Conservation (phyloP, 2,113 vertebrate genomes). For the Ammodytes marinus region DNA sequence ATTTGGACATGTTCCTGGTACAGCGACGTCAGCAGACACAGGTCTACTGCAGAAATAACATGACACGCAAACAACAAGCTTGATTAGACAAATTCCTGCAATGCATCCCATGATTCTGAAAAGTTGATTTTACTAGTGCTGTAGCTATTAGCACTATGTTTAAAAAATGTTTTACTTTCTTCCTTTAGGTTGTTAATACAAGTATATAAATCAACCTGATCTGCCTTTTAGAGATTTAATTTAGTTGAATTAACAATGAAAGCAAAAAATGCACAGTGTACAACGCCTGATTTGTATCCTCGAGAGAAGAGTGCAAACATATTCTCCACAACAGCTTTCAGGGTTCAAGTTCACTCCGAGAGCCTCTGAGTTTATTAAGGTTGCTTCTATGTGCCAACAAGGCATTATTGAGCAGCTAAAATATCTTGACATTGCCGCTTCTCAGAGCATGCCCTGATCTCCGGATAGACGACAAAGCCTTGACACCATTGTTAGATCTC, state of each 20-base stretch:
- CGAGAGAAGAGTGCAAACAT: neutral
- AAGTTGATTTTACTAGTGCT: neutral
- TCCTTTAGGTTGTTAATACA: no score
- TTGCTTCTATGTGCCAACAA: neutral
- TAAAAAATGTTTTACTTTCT: neutral
- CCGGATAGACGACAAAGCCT: neutral
- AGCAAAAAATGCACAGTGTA: neutral
- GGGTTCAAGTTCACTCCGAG: neutral
- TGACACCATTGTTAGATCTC: neutral
- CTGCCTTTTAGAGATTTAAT: neutral
- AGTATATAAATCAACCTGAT: neutral
- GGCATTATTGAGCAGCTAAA: constrained; percentile 1
- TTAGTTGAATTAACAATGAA: neutral
- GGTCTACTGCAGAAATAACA: constrained; percentile 34
- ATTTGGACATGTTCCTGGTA: constrained; percentile 47
- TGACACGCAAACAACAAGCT: constrained; percentile 19
- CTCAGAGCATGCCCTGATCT: neutral
- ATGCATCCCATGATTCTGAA: neutral
- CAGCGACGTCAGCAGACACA: constrained; percentile 38
- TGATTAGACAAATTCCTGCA: neutral
- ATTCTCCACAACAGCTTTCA: neutral
- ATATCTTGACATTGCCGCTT: constrained; percentile 17
- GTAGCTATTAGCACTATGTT: neutral
- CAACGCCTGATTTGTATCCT: neutral
- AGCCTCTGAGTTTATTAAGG: neutral